Percentiles rank a stretch among this genome's conserved stretches.
phyloP scores from a whole-genome alignment of 2,797 vertebrate genomes.

The Chaenodraco wilsoni region DNA sequence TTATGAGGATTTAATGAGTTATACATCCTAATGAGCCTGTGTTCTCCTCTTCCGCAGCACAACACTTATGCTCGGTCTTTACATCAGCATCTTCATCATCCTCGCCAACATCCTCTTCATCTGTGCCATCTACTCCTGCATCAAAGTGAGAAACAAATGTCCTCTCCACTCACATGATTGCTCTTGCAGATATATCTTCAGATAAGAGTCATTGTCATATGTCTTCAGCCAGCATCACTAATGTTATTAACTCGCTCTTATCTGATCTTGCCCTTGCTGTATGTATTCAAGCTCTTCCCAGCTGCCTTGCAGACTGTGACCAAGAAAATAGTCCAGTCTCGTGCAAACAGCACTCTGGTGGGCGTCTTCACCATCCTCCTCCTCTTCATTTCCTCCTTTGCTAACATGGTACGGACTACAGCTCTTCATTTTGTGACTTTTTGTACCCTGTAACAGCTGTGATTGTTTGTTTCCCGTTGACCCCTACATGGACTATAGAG shows the following conservation, averaged over 20 bases:
- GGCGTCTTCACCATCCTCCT: conserved; percentile 92
- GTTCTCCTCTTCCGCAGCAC: conserved; percentile 82
- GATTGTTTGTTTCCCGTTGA: conserved; percentile 17
- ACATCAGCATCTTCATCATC: conserved; percentile 89
- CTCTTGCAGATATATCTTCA: conserved; percentile 47
- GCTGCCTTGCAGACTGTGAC: conserved; percentile 87
- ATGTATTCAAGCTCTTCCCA: conserved; percentile 82
- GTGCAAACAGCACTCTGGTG: conserved; percentile 90
- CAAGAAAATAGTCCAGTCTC: conserved; percentile 91
- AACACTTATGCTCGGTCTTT: conserved; percentile 89
- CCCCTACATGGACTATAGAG: background rate
- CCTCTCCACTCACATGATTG: conserved; percentile 20
- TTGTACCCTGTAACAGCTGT: conserved; percentile 12
- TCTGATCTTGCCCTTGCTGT: conserved; percentile 53
- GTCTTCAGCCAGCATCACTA: conserved; percentile 53
- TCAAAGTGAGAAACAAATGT: conserved; percentile 85
- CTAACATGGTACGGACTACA: conserved; percentile 89
- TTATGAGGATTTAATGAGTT: conserved; percentile 72
- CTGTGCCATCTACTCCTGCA: conserved; percentile 93
- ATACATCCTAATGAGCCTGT: conserved; percentile 52
- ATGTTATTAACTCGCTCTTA: conserved; percentile 58
- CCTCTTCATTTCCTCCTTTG: conserved; percentile 91
- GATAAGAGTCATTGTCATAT: conserved; percentile 55
- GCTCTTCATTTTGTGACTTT: conserved; percentile 14
- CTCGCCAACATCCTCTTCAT: conserved; percentile 89